phyloP scores from a whole-genome alignment of 2,797 vertebrate genomes.

The Poeciliopsis turneri region DNA sequence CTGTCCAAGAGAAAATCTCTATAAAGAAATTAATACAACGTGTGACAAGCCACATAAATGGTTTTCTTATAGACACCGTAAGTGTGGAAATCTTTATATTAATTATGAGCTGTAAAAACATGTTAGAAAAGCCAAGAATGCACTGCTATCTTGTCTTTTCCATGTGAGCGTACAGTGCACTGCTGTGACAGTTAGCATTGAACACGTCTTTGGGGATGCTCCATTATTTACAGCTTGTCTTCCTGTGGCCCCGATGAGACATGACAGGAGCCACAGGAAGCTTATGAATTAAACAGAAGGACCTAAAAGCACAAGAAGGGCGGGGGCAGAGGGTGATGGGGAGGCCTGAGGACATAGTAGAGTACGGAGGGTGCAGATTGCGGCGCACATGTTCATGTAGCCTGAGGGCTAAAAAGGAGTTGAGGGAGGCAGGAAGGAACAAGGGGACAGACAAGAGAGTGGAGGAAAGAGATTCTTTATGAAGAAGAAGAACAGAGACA shows the following conservation, averaged over 20 bases:
- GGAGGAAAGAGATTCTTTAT: conserved; percentile 15
- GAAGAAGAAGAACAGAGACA: conserved; percentile 17
- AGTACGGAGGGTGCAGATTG: conserved; percentile 63
- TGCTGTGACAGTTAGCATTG: conserved; percentile 65
- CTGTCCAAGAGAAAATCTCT: not conserved
- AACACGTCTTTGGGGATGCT: conserved; percentile 75
- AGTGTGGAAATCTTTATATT: conserved; percentile 40
- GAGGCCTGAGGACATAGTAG: conserved; percentile 60
- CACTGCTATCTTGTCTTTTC: conserved; percentile 39
- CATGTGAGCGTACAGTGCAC: conserved; percentile 39
- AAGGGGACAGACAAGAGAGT: conserved; percentile 33
- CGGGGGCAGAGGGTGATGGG: conserved; percentile 56
- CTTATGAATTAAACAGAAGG: conserved; percentile 84
- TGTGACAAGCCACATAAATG: not conserved
- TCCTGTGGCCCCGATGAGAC: conserved; percentile 78
- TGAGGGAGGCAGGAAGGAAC: conserved; percentile 38
- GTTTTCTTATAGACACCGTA: conserved; percentile 22
- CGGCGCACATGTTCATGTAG: conserved; percentile 50
- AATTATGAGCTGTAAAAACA: conserved; percentile 44
- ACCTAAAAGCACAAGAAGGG: conserved; percentile 79
- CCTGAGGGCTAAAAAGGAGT: conserved; percentile 46
- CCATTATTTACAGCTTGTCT: conserved; percentile 84
- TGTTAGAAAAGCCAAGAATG: conserved; percentile 34
- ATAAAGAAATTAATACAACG: not conserved
- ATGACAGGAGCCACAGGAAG: conserved; percentile 82